These are phyloP conservation scores for Entomyzon cyanotis DNA, from an alignment of 2,113 vertebrate genomes.

Conservation along the genomic window DNA sequence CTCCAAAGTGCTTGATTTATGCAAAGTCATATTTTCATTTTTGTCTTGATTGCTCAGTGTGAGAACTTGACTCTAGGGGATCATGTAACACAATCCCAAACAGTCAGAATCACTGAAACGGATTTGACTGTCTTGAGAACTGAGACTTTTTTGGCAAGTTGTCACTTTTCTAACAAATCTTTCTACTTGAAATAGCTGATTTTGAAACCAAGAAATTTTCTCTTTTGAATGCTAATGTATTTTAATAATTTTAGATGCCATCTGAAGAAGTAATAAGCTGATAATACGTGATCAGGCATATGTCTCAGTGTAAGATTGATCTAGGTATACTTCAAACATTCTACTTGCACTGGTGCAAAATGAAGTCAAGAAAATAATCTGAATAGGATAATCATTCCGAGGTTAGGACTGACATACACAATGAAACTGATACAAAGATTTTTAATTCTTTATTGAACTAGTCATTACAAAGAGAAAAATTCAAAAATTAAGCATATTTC, in stretches of 20 bases:
- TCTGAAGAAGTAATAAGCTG: background rate
- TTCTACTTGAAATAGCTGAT: slow-evolving; percentile 27
- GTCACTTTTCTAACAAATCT: slow-evolving; percentile 20
- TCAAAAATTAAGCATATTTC: background rate
- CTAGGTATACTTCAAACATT: background rate
- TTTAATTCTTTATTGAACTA: background rate
- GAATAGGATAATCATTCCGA: background rate
- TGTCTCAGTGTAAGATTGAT: background rate
- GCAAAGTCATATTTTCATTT: slow-evolving; percentile 23
- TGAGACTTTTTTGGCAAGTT: slow-evolving; percentile 46
- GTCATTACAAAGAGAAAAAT: background rate
- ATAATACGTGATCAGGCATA: background rate
- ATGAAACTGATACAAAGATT: background rate
- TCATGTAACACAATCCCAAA: slow-evolving; percentile 2
- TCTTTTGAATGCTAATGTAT: slow-evolving; percentile 10
- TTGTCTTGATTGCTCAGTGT: background rate
- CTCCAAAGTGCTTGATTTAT: background rate
- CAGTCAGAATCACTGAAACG: slow-evolving; percentile 3
- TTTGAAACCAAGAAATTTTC: slow-evolving; percentile 14
- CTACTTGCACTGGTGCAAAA: background rate
- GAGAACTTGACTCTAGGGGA: slow-evolving; percentile 3
- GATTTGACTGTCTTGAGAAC: slow-evolving; percentile 21
- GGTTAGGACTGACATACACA: background rate
- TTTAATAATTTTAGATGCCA: background rate
- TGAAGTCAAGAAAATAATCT: background rate